phyloP scores from a whole-genome alignment of 35 echinoderm and acorn worm genomes.

The Anneissia japonica region DNA sequence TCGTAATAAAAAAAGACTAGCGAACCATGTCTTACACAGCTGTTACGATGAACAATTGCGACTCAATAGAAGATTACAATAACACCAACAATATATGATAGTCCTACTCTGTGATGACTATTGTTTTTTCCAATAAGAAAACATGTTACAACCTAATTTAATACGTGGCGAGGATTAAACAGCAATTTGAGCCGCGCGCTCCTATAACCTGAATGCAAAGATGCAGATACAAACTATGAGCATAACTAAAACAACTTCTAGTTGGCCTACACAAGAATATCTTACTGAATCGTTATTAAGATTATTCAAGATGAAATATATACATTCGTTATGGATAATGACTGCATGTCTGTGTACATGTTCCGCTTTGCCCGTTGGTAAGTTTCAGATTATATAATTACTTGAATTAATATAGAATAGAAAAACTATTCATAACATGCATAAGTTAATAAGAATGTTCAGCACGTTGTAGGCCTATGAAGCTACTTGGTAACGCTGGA shows the following conservation, averaged over 20 bases:
- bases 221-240: too few species aligned
- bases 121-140: not conserved
- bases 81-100: not conserved
- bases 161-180: too few species aligned
- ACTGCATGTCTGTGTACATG: not conserved
- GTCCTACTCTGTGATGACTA: not conserved
- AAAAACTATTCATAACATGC: too few species aligned
- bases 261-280: too few species aligned
- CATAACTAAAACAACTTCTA: too few species aligned
- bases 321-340: not conserved
- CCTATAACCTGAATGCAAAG: too few species aligned
- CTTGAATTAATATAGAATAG: too few species aligned
- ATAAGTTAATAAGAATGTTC: too few species aligned
- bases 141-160: not conserved
- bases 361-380: not conserved
- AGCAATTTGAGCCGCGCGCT: not conserved
- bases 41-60: not conserved
- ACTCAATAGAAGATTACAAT: not conserved
- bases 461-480: not conserved
- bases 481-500: not conserved
- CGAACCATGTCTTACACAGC: not conserved
- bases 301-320: too few species aligned
- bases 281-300: too few species aligned
- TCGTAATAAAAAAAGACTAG: too few species aligned
- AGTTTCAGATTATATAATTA: too few species aligned